Percentiles rank a stretch among this genome's conserved stretches.
phyloP scores from a whole-genome alignment of 1,140 invertebrate species.

The Manduca sexta region DNA sequence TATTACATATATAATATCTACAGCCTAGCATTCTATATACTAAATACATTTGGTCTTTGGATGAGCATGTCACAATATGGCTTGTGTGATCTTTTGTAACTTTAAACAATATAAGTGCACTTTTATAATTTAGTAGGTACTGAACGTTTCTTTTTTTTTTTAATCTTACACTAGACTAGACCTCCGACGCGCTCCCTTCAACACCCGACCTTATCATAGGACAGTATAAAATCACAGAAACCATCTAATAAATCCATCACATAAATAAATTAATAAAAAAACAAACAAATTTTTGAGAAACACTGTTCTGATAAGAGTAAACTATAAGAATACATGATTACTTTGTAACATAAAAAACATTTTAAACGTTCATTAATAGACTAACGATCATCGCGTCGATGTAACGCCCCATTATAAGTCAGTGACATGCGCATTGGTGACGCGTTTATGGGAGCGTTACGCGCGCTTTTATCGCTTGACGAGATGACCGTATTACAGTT shows the following conservation, averaged over 20 bases:
- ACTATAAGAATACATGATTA: slow-evolving; percentile 12
- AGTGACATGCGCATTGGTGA: too few species aligned
- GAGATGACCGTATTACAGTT: too few species aligned
- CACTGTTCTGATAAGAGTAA: slow-evolving; percentile 47
- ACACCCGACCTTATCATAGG: slow-evolving; percentile 32
- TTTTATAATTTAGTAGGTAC: slow-evolving; percentile 64
- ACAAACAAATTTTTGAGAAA: slow-evolving; percentile 64
- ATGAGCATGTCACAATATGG: slow-evolving; percentile 67
- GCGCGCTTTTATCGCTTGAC: too few species aligned
- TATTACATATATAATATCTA: slow-evolving; percentile 54
- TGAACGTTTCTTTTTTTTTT: slow-evolving; percentile 33
- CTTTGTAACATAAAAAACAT: slow-evolving; percentile 40
- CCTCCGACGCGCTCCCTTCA: slow-evolving; percentile 44
- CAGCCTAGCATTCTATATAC: slow-evolving; percentile 56
- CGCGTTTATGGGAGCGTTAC: too few species aligned
- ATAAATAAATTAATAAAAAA: slow-evolving; percentile 29
- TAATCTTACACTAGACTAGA: slow-evolving; percentile 67
- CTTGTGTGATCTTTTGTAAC: slow-evolving; percentile 57
- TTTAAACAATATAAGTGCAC: slow-evolving; percentile 68
- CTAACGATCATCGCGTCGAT: too few species aligned
- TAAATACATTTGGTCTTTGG: slow-evolving; percentile 71
- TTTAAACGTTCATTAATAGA: slow-evolving; percentile 32
- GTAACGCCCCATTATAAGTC: too few species aligned
- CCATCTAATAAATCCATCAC: slow-evolving; percentile 36
- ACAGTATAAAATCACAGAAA: slow-evolving; percentile 55